A percentile compares a stretch with the other conserved stretches of the same genome.
phyloP scores from a whole-genome alignment of 1,140 invertebrate genomes.

The Ctenoplectra terminalis region DNA sequence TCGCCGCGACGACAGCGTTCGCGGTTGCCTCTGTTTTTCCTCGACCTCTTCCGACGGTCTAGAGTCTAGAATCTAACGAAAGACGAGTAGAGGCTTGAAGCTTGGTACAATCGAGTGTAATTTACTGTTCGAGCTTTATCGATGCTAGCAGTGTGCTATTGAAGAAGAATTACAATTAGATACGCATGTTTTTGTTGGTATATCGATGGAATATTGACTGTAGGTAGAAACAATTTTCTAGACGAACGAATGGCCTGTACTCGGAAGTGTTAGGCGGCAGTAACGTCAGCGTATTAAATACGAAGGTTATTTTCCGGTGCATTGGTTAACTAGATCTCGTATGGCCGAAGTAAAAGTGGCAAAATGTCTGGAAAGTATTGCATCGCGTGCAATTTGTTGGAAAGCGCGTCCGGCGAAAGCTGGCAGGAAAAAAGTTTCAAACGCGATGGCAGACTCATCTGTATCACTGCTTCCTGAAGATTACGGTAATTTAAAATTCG shows the following conservation, averaged over 20 bases:
- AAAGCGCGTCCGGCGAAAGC: not conserved
- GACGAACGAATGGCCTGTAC: not conserved
- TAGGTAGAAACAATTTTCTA: not conserved
- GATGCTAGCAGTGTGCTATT: not conserved
- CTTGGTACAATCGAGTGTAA: not conserved
- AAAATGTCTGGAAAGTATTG: not conserved
- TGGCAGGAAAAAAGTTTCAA: not conserved
- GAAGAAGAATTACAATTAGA: not conserved
- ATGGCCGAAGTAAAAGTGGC: not conserved
- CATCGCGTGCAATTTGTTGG: not conserved
- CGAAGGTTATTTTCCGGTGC: not conserved
- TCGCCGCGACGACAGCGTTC: slow-evolving; percentile 23
- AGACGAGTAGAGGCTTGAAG: not conserved
- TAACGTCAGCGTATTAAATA: not conserved
- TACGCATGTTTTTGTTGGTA: not conserved
- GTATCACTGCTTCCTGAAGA: not conserved
- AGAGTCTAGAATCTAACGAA: too few relatives aligned
- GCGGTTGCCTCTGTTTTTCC: not conserved
- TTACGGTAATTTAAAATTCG: not conserved
- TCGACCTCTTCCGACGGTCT: not conserved
- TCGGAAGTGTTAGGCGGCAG: not conserved
- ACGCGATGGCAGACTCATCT: not conserved
- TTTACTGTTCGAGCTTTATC: not conserved
- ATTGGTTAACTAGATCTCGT: not conserved
- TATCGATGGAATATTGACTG: not conserved